phyloP scores from a whole-genome alignment of 2,113 vertebrate genomes.

The Parus major region DNA sequence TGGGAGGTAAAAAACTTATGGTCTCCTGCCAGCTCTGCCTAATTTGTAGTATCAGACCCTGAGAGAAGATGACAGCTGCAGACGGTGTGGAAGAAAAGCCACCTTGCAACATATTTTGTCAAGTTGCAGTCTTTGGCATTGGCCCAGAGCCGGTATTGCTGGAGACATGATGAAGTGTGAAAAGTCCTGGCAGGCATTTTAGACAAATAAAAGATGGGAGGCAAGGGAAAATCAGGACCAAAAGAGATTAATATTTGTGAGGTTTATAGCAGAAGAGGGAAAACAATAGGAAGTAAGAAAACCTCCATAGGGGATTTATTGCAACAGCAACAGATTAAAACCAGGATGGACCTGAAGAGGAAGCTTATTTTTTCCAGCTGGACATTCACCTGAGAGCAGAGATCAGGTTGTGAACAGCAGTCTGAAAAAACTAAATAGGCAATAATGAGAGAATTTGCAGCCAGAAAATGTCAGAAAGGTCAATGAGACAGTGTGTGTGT shows the following conservation, averaged over 20 bases:
- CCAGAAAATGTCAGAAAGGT: neutral
- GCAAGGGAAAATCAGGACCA: slow-evolving; percentile 68
- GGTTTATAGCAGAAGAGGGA: slow-evolving; percentile 73
- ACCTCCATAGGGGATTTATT: slow-evolving; percentile 48
- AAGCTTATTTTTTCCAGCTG: slow-evolving; percentile 78
- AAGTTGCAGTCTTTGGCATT: slow-evolving; percentile 69
- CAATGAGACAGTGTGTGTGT: neutral
- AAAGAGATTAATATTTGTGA: slow-evolving; percentile 77
- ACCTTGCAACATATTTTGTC: slow-evolving; percentile 73
- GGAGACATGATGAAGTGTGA: slow-evolving; percentile 81
- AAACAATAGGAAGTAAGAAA: slow-evolving; percentile 77
- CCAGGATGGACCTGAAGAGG: slow-evolving; percentile 67
- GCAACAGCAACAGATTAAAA: slow-evolving; percentile 72
- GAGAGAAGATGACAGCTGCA: slow-evolving; percentile 71
- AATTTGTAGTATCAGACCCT: slow-evolving; percentile 58
- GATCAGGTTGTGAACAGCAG: slow-evolving; percentile 42
- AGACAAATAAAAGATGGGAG: slow-evolving; percentile 69
- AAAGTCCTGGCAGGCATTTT: slow-evolving; percentile 76
- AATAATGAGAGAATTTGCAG: slow-evolving; percentile 54
- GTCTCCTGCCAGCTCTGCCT: slow-evolving; percentile 19
- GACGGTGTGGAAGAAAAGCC: slow-evolving; percentile 59
- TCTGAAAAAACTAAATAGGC: slow-evolving; percentile 55
- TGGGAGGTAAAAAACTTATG: slow-evolving; percentile 19
- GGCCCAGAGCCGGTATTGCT: slow-evolving; percentile 68
- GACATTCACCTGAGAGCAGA: slow-evolving; percentile 54